Base-by-base conservation (phyloP, 2,797 vertebrate species). In the Lindbergichthys nudifrons region DNA sequence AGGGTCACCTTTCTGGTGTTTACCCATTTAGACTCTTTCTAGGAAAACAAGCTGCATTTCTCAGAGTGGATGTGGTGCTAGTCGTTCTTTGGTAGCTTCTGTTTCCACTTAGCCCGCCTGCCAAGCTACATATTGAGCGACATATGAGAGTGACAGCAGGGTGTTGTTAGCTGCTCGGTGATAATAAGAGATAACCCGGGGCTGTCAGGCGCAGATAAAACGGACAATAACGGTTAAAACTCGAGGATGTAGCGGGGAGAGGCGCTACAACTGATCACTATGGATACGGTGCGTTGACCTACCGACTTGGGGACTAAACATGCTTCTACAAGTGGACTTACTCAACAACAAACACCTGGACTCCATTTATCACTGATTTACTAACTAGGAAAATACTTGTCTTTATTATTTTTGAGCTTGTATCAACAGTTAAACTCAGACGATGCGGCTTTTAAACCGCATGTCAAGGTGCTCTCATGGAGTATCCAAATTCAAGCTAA, bases 171-270 rank as follows among this genome's bases (percentile, higher is more conserved):
- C 81, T 72, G 63, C 0, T 80, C 47, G 13, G 36, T 54, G 92
- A 92, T 90, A 88, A 92, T 90, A 88, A 87, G 79, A 91, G 89
- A 92, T 93, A 94, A 92, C 88, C 18, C 5, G 77, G 65, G 73
- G 60, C 91, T 94, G 93, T 86, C 79, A 86, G 23, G 13, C 36
- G 65, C 88, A 90, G 95, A 95, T 95, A 95, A 93, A 77, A 62
- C 70, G 26, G 2, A 77, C 23, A 89, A 46, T 87, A 95, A 95
- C 94, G 75, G 93, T 82, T 80, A 23, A 23, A 84, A 76, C 48
- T 56, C 16, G 23, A 67, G 61, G 54, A 88, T 85, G 89, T 71
- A 77, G 66, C 16, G 43, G 39, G 12, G 21, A 48, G 63, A 43
- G 18, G 19, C 53, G 46, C n/a, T 1, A 18, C 46, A 19, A 42